Evolutionary conservation across 2,797 vertebrate species (phyloP), one percentile per base, ranked within the genome.

Genomic region (Sebastes itinus): DNA sequence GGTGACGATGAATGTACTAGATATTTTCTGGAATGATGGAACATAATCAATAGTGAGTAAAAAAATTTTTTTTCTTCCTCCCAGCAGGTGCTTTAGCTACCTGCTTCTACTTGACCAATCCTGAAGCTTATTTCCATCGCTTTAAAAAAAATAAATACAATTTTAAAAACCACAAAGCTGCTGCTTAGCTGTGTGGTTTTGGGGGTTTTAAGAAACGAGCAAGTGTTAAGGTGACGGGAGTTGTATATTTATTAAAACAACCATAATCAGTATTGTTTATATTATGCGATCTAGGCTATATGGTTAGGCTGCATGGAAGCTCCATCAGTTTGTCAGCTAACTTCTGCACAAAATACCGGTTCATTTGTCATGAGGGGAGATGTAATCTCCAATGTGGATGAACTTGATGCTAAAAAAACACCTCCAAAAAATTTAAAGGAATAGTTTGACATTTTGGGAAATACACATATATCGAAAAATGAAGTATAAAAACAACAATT

Each of bases 1-100:
- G 96, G 96, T 97, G 97, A 96, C 95, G 93, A 96, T 98, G 97
- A 98, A 98, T 99, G 98, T 99, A 98, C 95, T 93, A 91, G 95
- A 96, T 95, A 92, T 96, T 95, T 96, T 96, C 93, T 95, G 86
- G 94, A 87, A 77, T 58, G 20, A 68, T 56, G 80, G 87, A 77
- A 85, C 80, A 84, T 85, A 94, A 95, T 95, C 95, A 80, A 73
- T 12, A 86, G 59, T 83, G 78, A 87, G 67, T 84, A 74, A 80
- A 86, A 77, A 75, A 27, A 33, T 79, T 70, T 76, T 69, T 69
- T 84, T 75, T 65, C 55, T 58, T 22, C 68, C 68, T 70, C 72
- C 61, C 67, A 63, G 66, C 85, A 84, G 89, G 85, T 83, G 76
- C 76, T 90, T 87, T 54, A 61, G 63, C 59, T 64, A 28, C 80